Evolutionary conservation across 2,113 vertebrate species (phyloP), one percentile per base, ranked within the genome.

Genomic region (Melierax canorus): DNA sequence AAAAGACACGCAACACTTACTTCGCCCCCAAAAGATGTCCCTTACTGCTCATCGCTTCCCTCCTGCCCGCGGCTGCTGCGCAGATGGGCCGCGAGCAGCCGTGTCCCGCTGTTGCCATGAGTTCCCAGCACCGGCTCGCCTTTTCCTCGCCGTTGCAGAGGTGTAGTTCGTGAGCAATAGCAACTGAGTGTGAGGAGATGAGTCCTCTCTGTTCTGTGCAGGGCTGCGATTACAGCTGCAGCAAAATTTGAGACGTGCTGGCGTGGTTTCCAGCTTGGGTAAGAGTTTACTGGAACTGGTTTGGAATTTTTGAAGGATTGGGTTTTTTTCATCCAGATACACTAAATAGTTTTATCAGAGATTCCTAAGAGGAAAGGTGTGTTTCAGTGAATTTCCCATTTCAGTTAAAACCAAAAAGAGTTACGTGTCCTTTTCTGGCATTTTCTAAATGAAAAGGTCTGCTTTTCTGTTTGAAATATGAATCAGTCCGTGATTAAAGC

Each of bases 41-140:
- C 43, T 73, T 55, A n/a, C 39, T 26, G 69, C 81, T 77, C 24
- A 2, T 58, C 84, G 43, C 32, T 88, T 74, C 66, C 46, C 75
- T 94, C 38, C n/a, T 87, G 48, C 43, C 71, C 2, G 0, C 2
- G 19, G 60, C n/a, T 95, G 43, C 60, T 53, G 39, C 4, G 2
- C 53, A 91, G 62, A 63, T 59, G 53, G 59, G 15, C 71, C 0
- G 0, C 22, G 23, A 77, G 66, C 72, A 71, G 21, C 60, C 3
- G 0, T 60, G 56, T 79, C 38, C 60, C 55, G 46, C 21, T 0
- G 0, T 10, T 81, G n/a, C 45, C 3, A 0, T 76, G 32, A 51
- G 38, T 48, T 93, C 17, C 14, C 17, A 82, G 51, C 53, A 43
- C 38, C 4, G 2, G 29, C 39, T 89, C 38, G 88, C 27, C 68